Percentiles rank a stretch among this genome's conserved stretches.
These are phyloP conservation scores for Bovichtus variegatus DNA, from an alignment of 2,797 vertebrate species.

Conservation along the genomic window DNA sequence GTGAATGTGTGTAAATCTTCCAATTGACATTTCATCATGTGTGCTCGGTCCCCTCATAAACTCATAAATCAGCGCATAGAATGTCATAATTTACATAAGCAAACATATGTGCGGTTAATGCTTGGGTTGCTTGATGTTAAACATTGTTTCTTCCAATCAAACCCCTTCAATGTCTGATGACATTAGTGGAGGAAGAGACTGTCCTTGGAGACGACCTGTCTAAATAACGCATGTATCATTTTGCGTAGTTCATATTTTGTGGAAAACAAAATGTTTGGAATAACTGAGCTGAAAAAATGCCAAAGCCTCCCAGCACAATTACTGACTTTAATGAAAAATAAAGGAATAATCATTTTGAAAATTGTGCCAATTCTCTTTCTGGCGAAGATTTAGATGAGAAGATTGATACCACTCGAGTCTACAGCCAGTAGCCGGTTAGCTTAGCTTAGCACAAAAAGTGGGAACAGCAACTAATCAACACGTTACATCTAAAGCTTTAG, in stretches of 20 bases:
- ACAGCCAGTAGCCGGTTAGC: not conserved
- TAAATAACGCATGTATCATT: not conserved
- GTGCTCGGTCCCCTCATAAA: slow-evolving; percentile 43
- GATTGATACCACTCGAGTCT: not conserved
- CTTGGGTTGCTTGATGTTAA: slow-evolving; percentile 37
- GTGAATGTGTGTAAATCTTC: slow-evolving; percentile 44
- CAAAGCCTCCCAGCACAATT: not conserved
- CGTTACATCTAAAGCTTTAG: too few species aligned
- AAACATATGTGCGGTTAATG: slow-evolving; percentile 42
- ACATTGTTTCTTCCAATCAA: slow-evolving; percentile 36
- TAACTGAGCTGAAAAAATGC: not conserved
- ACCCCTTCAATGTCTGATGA: slow-evolving; percentile 22
- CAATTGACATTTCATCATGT: slow-evolving; percentile 61
- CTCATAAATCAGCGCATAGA: slow-evolving; percentile 45
- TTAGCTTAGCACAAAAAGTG: not conserved
- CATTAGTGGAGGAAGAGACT: not conserved
- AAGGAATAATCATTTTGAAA: not conserved
- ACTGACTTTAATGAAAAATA: not conserved
- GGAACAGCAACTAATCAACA: too few species aligned
- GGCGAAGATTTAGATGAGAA: not conserved
- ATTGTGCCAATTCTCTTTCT: not conserved
- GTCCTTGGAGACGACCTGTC: not conserved
- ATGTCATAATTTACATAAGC: slow-evolving; percentile 61
- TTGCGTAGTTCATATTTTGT: not conserved
- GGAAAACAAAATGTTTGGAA: not conserved